Base-by-base conservation (phyloP, 2,888 invertebrate species). In the Epicampocera succincta region DNA sequence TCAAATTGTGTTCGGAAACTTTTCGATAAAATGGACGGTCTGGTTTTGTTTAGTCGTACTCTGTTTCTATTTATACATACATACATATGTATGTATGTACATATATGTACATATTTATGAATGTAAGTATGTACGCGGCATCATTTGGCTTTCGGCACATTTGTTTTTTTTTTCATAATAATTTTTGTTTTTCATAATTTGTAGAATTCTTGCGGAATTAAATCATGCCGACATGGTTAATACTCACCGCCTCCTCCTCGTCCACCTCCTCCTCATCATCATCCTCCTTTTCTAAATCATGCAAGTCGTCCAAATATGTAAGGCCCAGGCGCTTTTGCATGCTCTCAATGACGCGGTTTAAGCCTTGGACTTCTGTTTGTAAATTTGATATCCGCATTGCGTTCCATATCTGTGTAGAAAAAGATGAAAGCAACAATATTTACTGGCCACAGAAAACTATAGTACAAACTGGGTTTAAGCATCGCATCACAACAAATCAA, bases 231-330 rank as follows among this genome's bases (percentile, higher is more conserved):
- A 56, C n/a, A 50, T 48, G 33, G 4, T 42, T 48, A 6, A 4
- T 19, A 79, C 86, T 88, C 85, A 91, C 91, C 87, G 88, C 88
- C 74, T 88, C 91, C 86, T 88, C 89, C 76, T 89, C n/a, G n/a
- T n/a, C n/a, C n/a, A n/a, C n/a, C n/a, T n/a, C n/a, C n/a, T n/a
- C n/a, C n/a, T n/a, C n/a, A n/a, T n/a, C n/a, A n/a, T 88, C 88
- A 73, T 89, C 91, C 86, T 88, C 89, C 77, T 89, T 88, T 85
- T 90, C 88, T 68, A 90, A 89, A 69, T 90, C 89, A 38, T 84
- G 87, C n/a, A 90, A 77, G 25, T 91, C 90, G 48, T 91, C 90
- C 80, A 91, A 85, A 84, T 90, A 88, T 73, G 88, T 85, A 2
- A 91, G 84, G 75, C 90, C 90, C 85, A 91, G 80, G 21, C 89